These are phyloP conservation scores for Drosophila willistoni DNA, from an alignment of 1,140 invertebrate genomes.

Conservation along the genomic window DNA sequence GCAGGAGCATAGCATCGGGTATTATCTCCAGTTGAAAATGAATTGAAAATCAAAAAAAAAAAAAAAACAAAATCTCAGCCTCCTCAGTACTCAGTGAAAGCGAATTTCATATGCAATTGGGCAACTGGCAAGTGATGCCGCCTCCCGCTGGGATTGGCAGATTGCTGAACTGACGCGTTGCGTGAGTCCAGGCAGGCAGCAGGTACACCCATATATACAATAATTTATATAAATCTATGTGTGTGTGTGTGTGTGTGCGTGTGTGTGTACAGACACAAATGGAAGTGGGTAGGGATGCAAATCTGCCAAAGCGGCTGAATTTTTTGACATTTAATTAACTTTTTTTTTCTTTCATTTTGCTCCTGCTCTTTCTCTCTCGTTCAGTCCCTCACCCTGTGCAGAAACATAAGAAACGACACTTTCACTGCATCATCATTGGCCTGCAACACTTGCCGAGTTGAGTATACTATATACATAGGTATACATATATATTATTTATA, in stretches of 20 bases:
- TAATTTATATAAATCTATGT: not conserved
- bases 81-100: conserved; percentile 50
- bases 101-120: conserved; percentile 67
- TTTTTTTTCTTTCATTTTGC: conserved; percentile 27
- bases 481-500: conserved; percentile 79
- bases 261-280: not conserved
- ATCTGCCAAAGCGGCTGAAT: conserved; percentile 57
- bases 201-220: not conserved
- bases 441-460: conserved; percentile 30
- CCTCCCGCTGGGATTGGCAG: conserved; percentile 16
- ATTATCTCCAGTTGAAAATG: conserved; percentile 19
- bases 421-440: conserved; percentile 61
- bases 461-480: conserved; percentile 31
- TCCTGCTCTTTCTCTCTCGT: not conserved
- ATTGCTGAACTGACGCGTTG: conserved; percentile 50
- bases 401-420: conserved; percentile 76
- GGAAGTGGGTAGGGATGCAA: conserved; percentile 57
- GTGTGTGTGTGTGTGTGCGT: no score
- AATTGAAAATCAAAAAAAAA: not conserved
- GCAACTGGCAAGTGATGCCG: conserved; percentile 2
- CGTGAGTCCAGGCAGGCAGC: conserved; percentile 40
- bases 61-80: not conserved
- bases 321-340: conserved; percentile 81
- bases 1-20: conserved; percentile 4
- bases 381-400: conserved; percentile 26